A percentile compares a stretch with the other conserved stretches of the same genome.
phyloP scores from a whole-genome alignment of 2,113 vertebrate species.

The Falco punctatus region DNA sequence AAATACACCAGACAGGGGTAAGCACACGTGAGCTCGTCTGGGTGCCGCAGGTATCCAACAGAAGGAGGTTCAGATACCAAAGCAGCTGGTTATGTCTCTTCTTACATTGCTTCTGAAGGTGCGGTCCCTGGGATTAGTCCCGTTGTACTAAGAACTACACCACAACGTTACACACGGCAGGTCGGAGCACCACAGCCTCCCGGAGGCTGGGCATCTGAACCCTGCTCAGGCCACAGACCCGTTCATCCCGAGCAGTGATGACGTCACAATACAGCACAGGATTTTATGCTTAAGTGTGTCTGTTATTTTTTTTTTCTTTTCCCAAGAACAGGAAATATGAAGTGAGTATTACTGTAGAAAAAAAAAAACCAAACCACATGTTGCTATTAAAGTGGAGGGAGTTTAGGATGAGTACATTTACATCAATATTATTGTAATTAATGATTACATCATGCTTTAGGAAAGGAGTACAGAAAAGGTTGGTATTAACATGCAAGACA shows the following conservation, averaged over 20 bases:
- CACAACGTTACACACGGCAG: rapidly evolving
- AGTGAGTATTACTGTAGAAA: background rate
- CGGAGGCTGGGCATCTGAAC: background rate
- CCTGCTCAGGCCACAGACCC: background rate
- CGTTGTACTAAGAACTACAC: background rate
- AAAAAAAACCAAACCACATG: background rate
- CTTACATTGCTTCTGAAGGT: background rate
- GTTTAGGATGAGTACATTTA: constrained; percentile 64
- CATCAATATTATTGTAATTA: constrained; percentile 78
- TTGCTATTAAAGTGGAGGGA: constrained; percentile 18
- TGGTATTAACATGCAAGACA: constrained; percentile 79
- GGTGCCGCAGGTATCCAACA: background rate
- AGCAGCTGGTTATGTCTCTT: background rate
- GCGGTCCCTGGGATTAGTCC: too few relatives aligned
- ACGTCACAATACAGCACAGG: background rate
- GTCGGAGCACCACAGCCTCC: background rate
- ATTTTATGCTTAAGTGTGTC: background rate
- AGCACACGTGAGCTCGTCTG: rapidly evolving
- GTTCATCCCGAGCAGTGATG: background rate
- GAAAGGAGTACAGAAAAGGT: constrained; percentile 69
- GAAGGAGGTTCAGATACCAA: background rate
- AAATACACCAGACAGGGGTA: background rate
- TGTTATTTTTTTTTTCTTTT: background rate
- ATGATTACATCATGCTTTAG: constrained; percentile 76
- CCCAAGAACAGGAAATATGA: background rate